Base-by-base conservation (phyloP, 1,140 invertebrate genomes). In the Drosophila fuyamai region DNA sequence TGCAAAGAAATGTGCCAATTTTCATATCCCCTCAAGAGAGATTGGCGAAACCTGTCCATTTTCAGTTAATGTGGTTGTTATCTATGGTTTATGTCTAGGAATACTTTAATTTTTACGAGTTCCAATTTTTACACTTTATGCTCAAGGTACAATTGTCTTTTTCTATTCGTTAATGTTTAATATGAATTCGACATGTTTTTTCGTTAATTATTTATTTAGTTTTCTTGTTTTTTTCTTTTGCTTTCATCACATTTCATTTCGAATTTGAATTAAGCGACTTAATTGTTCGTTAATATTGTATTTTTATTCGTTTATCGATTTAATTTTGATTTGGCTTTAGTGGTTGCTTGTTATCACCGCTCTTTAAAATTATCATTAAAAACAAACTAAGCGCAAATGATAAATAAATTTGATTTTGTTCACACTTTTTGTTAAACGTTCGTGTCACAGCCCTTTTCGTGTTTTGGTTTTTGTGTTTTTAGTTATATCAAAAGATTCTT, bases 241-340 rank as follows among this genome's bases (percentile, higher is more conserved):
- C 79, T 75, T 79, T 62, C 73, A 85, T 90, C 86, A 85, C 86
- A 90, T 85, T 81, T 90, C 48, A 75, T 90, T 81, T 90, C 51
- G 57, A 79, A 82, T 84, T 84, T 53, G 59, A 83, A 81, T 68
- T 63, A 78, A 76, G 59, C 79, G 55, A 72, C n/a, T 76, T 81
- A 18, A 76, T 56, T 75, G 44, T 48, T 61, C 65, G 67, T 58
- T 76, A 66, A 62, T 81, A 57, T 75, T 79, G 54, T 66, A 48
- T 88, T 62, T 55, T 72, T 38, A 63, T 71, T 58, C 66, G 38
- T 60, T 81, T 79, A 85, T 85, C 63, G 41, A 76, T 78, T 79
- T 88, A 85, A 79, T 90, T 90, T 90, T 90, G 86, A 90, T 90
- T 90, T 90, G 81, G 86, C 81, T 90, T 89, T 57, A 58, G 73